Base-by-base conservation (phyloP, 2,888 invertebrate species). In the Papilio protenor region DNA sequence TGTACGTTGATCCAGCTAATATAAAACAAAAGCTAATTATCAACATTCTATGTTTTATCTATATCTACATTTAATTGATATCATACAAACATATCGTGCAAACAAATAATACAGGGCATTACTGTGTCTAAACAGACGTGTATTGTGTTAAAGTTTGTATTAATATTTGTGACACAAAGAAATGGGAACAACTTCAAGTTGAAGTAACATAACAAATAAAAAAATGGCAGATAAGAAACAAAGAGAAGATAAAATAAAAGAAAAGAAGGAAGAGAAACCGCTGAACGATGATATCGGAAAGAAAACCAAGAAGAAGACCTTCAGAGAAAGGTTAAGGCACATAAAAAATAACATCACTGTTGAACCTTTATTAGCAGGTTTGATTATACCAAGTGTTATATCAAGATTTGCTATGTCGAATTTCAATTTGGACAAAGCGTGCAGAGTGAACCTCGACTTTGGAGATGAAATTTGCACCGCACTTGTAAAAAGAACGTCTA, bases 361-460 rank as follows among this genome's bases (percentile, higher is more conserved):
- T 2, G 97, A 97, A 86, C 97, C 97, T 0, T 94, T 97, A 92
- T 87, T 97, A 45, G 97, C 96, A 0, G 96, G 96, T 70, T 96
- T 97, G 85, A 96, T 97, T 18, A 95, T 96, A 88, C 96, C 96
- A 23, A 96, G 96, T 87, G 94, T 96, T 0, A 91, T 96, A 77
- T 97, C 97, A 2, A 96, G 96, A 77, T 92, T 98, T 83, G 97
- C 97, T 21, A 97, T 94, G 94, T 84, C 86, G 21, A 94, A 94
- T 85, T 88, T 94, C 6, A 94, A 94, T 85, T 85, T 94, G 80
- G 94, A 94, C 77, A 94, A 94, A 84, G 94, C 94, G 0, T 94
- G 94, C 81, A 86, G 93, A 81, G 94, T 94, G 0, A 92, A 92
- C 80, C 85, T 92, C 11, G 84, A 85, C 27, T 92, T 89, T 57